Base-by-base conservation (phyloP, 2,888 invertebrate genomes). In the Cerastis leucographa region DNA sequence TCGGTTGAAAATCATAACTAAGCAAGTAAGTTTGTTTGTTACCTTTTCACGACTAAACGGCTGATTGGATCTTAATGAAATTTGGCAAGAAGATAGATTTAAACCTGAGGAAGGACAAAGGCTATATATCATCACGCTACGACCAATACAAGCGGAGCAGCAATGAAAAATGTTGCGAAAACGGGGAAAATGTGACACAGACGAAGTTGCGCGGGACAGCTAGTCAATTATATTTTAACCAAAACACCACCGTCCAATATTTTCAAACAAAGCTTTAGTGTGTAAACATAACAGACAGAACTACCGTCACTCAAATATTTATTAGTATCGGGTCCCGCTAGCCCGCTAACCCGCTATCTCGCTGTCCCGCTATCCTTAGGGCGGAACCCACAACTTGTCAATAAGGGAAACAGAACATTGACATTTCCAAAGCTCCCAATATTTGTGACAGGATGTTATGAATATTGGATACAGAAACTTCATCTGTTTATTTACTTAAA, bases 301-400 rank as follows among this genome's bases (percentile, higher is more conserved):
- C 62, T 72, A 76, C 46, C 46, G 42, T 71, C 72, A 83, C 84
- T 80, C 77, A 88, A 91, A 90, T 91, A 92, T 91, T 91, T 89
- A 91, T 91, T 88, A 88, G 82, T 85, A 67, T 80, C 59, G 71
- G 49, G 42, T 14, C 64, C 64, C n/a, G 64, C 64, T 4, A 19
- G 19, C 59, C 29, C 29, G 29, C 40, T 68, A 81, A 67, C 75
- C 86, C 54, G 42, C 68, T n/a, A n/a, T 0, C 40, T 40, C 35
- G 35, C 61, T 0, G 14, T 25, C 56, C 59, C 59, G 29, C 72
- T 72, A 83, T 65, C 71, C 86, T 83, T 85, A 79, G 82, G 83
- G 69, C 77, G 76, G 77, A 86, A 86, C 85, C 87, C 88, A 79
- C 89, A 87, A 89, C 89, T 89, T 90, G 91, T 90, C 91, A 90